Evolutionary conservation across 2,888 invertebrate species (phyloP).

Genomic region (Campopleginae sp.): DNA sequence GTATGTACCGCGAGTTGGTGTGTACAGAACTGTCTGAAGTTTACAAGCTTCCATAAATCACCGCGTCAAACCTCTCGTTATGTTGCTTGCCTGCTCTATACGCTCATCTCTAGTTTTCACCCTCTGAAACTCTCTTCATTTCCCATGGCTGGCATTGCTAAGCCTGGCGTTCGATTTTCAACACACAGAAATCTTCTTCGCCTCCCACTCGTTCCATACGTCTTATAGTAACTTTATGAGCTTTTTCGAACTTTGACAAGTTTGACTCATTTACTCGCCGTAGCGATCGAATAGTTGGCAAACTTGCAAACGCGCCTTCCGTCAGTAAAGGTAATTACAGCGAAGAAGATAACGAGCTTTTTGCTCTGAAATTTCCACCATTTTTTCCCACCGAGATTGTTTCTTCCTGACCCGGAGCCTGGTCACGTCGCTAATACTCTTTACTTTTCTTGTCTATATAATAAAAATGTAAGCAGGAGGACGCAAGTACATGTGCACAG

Average conservation of each 20-base stretch:
- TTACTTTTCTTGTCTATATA: constrained; percentile 12
- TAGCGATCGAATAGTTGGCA: constrained; percentile 30
- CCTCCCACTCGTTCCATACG: not conserved
- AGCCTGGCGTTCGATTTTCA: constrained; percentile 36
- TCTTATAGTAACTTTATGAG: constrained; percentile 33
- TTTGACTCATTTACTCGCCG: constrained; percentile 16
- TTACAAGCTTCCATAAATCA: constrained; percentile 80
- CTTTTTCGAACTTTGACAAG: constrained; percentile 47
- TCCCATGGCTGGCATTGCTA: constrained; percentile 31
- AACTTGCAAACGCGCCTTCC: constrained; percentile 19
- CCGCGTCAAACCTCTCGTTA: constrained; percentile 67
- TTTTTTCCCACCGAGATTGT: not conserved
- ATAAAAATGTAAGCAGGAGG: constrained; percentile 15
- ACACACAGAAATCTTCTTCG: not conserved
- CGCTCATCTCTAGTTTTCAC: constrained; percentile 41
- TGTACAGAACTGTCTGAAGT: constrained; percentile 78
- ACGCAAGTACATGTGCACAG: constrained; percentile 4
- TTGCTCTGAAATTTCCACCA: not conserved
- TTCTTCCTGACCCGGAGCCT: constrained; percentile 45
- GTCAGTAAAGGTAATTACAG: constrained; percentile 22
- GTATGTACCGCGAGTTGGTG: constrained; percentile 71
- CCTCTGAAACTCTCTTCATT: constrained; percentile 4
- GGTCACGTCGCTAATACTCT: not conserved
- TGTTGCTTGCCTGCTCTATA: constrained; percentile 32
- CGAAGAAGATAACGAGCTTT: constrained; percentile 26